These are phyloP conservation scores for Napeogenes sylphis DNA, from an alignment of 2,888 invertebrate species.

Conservation along the genomic window DNA sequence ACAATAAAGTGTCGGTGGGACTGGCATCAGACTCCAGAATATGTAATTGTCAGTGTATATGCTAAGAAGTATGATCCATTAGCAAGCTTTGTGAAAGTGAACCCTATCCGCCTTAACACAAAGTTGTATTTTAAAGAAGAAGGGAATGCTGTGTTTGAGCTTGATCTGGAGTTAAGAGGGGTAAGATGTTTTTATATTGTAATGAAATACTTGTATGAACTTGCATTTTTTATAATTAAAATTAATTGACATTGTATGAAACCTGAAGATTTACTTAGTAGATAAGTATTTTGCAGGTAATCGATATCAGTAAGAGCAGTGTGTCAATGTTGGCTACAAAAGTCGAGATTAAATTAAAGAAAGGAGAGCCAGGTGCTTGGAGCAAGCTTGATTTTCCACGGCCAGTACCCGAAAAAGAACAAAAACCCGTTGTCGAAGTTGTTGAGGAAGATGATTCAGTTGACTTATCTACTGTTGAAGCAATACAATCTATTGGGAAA, in stretches of 20 bases:
- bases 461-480: slow-evolving; percentile 84
- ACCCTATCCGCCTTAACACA: slow-evolving; percentile 87
- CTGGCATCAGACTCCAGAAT: slow-evolving; percentile 94
- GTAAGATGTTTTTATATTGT: slow-evolving; percentile 74
- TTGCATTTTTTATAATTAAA: too few species aligned
- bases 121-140: slow-evolving; percentile 88
- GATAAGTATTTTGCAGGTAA: slow-evolving; percentile 77
- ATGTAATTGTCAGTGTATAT: slow-evolving; percentile 92
- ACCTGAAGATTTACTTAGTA: background rate
- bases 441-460: slow-evolving; percentile 78
- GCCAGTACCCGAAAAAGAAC: slow-evolving; percentile 42
- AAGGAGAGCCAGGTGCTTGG: slow-evolving; percentile 92
- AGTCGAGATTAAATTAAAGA: slow-evolving; percentile 93
- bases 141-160: slow-evolving; percentile 81
- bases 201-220: background rate
- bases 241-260: too few species aligned
- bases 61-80: slow-evolving; percentile 92
- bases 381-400: slow-evolving; percentile 82
- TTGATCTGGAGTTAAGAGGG: slow-evolving; percentile 89
- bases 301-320: slow-evolving; percentile 83
- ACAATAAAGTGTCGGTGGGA: slow-evolving; percentile 89
- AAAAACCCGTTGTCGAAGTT: slow-evolving; percentile 33
- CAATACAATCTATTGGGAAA: slow-evolving; percentile 61
- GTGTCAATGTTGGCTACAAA: slow-evolving; percentile 92
- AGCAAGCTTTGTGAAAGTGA: slow-evolving; percentile 85